phyloP scores from a whole-genome alignment of 2,888 invertebrate species.

The Caenorhabditis wallacei region DNA sequence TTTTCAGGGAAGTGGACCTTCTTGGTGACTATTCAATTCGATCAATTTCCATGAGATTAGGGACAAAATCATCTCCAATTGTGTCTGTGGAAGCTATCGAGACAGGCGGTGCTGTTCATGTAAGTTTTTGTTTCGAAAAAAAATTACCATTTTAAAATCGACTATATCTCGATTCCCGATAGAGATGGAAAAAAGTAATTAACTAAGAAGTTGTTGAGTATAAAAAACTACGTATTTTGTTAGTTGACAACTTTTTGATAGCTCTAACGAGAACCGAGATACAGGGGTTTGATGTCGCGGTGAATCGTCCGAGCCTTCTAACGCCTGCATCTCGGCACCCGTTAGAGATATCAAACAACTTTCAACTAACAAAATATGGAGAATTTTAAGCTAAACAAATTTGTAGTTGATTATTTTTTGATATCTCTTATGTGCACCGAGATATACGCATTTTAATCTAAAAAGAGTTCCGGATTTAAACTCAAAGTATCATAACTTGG shows the following conservation, averaged over 20 bases:
- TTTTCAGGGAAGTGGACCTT: slow-evolving; percentile 72
- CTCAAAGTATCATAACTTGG: no score
- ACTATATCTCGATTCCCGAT: not conserved
- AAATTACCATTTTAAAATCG: no score
- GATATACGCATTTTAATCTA: no score
- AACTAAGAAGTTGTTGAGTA: not conserved
- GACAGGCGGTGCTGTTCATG: slow-evolving; percentile 65
- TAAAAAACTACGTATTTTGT: no score
- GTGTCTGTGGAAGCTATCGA: slow-evolving; percentile 66
- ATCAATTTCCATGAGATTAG: slow-evolving; percentile 64
- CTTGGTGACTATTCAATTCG: slow-evolving; percentile 69
- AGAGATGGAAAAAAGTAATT: not conserved
- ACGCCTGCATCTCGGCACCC: not conserved
- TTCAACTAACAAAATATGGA: not conserved
- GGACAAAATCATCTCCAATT: slow-evolving; percentile 66
- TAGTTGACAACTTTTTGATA: no score
- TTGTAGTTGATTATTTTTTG: not conserved
- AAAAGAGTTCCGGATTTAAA: no score
- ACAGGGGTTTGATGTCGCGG: no score
- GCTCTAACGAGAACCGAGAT: no score
- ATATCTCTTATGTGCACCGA: not conserved
- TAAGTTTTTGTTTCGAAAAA: slow-evolving; percentile 25
- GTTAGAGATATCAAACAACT: not conserved
- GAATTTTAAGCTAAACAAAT: not conserved
- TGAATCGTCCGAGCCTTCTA: not conserved